A percentile compares a stretch with the other conserved stretches of the same genome.
Evolutionary conservation across 2,113 vertebrate genomes (phyloP).

Genomic region (Nansenia antarctica): DNA sequence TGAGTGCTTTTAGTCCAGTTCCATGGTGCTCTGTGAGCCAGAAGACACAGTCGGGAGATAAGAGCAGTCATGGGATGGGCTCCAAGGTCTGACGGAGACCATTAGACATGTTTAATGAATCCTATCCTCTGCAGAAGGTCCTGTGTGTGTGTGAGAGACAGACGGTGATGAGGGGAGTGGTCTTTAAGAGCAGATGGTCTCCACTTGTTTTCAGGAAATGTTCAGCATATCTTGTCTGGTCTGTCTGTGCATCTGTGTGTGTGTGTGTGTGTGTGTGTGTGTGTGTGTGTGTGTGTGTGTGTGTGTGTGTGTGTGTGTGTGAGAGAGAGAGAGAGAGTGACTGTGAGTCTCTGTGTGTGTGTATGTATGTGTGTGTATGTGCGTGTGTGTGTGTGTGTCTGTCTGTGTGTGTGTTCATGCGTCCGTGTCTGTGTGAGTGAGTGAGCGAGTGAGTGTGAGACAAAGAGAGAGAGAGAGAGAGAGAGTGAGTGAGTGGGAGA

Average conservation of each 20-base stretch:
- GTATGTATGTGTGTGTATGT: too few relatives aligned
- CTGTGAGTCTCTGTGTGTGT: conserved; percentile 48
- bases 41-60: conserved; percentile 48
- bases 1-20: conserved; percentile 34
- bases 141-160: not conserved
- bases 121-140: conserved; percentile 40
- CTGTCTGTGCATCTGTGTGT: conserved; percentile 38
- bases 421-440: too few relatives aligned
- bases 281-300: too few relatives aligned
- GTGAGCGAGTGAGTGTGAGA: conserved; percentile 49
- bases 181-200: conserved; percentile 44
- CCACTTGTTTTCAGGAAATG: conserved; percentile 57
- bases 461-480: not conserved
- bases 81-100: conserved; percentile 29
- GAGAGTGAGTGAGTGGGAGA: conserved; percentile 42
- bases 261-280: too few relatives aligned
- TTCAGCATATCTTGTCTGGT: conserved; percentile 29
- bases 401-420: too few relatives aligned
- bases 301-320: too few relatives aligned
- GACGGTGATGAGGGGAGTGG: conserved; percentile 6
- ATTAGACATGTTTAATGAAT: conserved; percentile 48
- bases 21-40: conserved; percentile 36
- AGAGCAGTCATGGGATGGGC: conserved; percentile 6
- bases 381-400: too few relatives aligned
- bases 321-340: not conserved